Evolutionary conservation across 2,888 invertebrate species (phyloP).

Genomic region (Dolomedes plantarius): DNA sequence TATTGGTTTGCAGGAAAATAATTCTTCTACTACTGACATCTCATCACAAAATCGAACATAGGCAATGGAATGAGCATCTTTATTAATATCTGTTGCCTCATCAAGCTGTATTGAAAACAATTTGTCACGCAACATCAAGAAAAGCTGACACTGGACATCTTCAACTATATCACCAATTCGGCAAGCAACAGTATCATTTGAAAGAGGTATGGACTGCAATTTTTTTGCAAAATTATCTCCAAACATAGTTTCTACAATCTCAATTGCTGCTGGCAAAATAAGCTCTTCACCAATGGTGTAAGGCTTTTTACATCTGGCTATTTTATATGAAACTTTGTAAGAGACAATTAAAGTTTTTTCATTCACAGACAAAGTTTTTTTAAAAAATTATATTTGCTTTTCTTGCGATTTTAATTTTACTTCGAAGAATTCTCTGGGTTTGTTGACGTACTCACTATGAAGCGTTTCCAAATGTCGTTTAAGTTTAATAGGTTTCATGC

Average conservation of each 20-base stretch:
- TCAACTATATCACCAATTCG: conserved; percentile 36
- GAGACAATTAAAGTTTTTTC: conserved; percentile 45
- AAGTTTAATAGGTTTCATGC: conserved; percentile 18
- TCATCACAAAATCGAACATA: conserved; percentile 35
- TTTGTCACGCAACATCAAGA: conserved; percentile 3
- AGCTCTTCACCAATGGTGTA: conserved; percentile 57
- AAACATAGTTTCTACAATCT: conserved; percentile 31
- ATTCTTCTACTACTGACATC: conserved; percentile 35
- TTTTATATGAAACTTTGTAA: conserved; percentile 52
- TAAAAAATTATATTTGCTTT: conserved; percentile 17
- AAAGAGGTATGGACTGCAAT: conserved; percentile 25
- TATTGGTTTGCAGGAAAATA: conserved; percentile 36
- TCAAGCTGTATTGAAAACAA: conserved; percentile 21
- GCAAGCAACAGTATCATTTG: conserved; percentile 41
- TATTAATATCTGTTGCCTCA: conserved; percentile 38
- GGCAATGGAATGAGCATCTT: conserved; percentile 34
- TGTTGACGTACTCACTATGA: neutral
- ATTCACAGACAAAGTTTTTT: conserved; percentile 17
- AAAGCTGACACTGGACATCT: conserved; percentile 41
- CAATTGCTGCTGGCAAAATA: conserved; percentile 58
- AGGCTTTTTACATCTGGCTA: conserved; percentile 53
- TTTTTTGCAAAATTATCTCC: conserved; percentile 22
- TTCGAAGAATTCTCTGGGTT: neutral
- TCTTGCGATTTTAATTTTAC: no score
- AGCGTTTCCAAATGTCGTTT: conserved; percentile 10